Evolutionary conservation across 2,113 vertebrate species (phyloP).

Genomic region (Eublepharis macularius): DNA sequence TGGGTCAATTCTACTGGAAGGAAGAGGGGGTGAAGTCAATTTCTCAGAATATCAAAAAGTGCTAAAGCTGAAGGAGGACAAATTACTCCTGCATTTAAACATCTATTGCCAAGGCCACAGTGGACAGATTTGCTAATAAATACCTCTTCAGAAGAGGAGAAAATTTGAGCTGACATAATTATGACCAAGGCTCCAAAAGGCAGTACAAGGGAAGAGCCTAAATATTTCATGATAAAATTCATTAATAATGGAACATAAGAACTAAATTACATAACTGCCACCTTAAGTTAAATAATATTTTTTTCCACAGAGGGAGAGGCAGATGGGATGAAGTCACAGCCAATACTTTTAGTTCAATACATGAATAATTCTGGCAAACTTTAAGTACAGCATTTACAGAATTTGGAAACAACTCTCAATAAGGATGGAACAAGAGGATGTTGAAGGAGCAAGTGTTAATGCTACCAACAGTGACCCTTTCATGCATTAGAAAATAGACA

Average conservation of each 20-base stretch:
- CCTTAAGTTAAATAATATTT: constrained; percentile 79
- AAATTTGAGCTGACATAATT: constrained; percentile 65
- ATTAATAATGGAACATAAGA: constrained; percentile 79
- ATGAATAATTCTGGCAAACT: constrained; percentile 76
- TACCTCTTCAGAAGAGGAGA: constrained; percentile 48
- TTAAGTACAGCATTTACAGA: constrained; percentile 62
- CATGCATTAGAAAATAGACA: constrained; percentile 27
- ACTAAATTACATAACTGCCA: constrained; percentile 81
- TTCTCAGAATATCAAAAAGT: too few relatives aligned
- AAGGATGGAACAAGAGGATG: constrained; percentile 22
- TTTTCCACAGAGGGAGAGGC: constrained; percentile 62
- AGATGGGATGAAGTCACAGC: constrained; percentile 53
- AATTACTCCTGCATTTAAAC: constrained; percentile 53
- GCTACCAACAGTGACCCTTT: constrained; percentile 3
- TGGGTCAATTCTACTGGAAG: constrained; percentile 21
- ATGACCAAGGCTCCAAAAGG: constrained; percentile 50
- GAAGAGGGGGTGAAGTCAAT: too few relatives aligned
- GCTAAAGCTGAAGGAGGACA: not conserved
- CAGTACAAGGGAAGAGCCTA: constrained; percentile 64
- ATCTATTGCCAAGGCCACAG: constrained; percentile 48
- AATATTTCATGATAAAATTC: constrained; percentile 82
- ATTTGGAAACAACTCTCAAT: constrained; percentile 24
- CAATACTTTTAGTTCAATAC: constrained; percentile 63
- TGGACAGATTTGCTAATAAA: constrained; percentile 57
- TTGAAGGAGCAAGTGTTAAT: constrained; percentile 38